A percentile compares a stretch with the other conserved stretches of the same genome.
Conservation (phyloP, 1,140 invertebrate genomes). For the Ceratina australensis region DNA sequence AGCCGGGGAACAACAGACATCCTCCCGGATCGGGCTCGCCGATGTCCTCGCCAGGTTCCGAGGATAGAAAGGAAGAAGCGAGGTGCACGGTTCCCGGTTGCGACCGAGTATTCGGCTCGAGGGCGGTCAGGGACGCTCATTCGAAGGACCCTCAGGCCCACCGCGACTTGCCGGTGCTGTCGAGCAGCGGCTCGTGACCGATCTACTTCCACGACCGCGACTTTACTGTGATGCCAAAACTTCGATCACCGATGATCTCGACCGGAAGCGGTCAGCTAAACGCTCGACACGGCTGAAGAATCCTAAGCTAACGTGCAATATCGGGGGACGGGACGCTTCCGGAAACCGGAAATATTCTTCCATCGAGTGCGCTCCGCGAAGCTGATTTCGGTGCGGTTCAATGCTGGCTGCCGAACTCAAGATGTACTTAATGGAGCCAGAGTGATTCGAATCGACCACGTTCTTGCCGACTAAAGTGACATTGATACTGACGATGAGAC, state of each 20-base stretch:
- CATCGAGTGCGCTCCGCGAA: background rate
- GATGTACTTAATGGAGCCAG: constrained; percentile 6
- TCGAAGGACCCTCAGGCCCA: constrained; percentile 79
- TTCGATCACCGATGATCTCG: constrained; percentile 54
- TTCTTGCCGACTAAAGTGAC: background rate
- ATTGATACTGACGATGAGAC: background rate
- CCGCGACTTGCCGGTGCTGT: constrained; percentile 70
- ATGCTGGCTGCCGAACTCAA: constrained; percentile 2
- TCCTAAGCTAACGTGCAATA: constrained; percentile 69
- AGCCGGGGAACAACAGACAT: constrained; percentile 55
- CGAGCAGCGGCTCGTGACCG: constrained; percentile 76
- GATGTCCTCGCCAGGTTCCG: constrained; percentile 54
- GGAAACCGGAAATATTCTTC: background rate
- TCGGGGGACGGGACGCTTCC: constrained; percentile 41
- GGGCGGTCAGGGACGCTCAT: constrained; percentile 82
- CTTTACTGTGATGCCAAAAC: constrained; percentile 78
- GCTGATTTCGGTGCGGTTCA: constrained; percentile 34
- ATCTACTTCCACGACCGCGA: constrained; percentile 67
- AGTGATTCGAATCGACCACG: constrained; percentile 4
- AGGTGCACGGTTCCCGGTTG: constrained; percentile 82
- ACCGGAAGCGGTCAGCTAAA: constrained; percentile 19
- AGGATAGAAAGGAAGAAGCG: constrained; percentile 77
- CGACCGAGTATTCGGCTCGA: constrained; percentile 82
- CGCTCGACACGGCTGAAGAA: background rate
- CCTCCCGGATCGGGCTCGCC: constrained; percentile 55